A percentile compares a stretch with the other conserved stretches of the same genome.
These are phyloP conservation scores for Limnephilus auricula DNA, from an alignment of 2,888 invertebrate genomes.

Conservation along the genomic window DNA sequence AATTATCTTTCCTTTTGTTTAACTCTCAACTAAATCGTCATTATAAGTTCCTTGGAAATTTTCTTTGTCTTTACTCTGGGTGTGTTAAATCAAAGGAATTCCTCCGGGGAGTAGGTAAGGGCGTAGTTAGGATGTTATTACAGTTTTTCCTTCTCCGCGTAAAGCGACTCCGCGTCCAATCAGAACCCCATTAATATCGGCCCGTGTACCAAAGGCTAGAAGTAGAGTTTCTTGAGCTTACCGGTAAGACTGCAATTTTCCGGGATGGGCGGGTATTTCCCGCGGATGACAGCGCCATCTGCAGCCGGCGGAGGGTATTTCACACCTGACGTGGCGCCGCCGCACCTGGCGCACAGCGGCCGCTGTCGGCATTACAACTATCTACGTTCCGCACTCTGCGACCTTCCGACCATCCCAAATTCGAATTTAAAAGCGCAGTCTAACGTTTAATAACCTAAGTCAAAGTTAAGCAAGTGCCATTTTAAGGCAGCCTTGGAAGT, in stretches of 20 bases:
- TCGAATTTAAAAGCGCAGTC: constrained; percentile 9
- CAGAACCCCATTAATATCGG: background rate
- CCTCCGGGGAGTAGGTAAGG: background rate
- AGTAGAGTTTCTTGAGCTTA: background rate
- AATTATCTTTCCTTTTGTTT: too few species aligned
- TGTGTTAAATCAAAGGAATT: background rate
- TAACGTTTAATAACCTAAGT: constrained; percentile 2
- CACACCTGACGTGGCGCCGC: constrained; percentile 20
- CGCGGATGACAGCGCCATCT: constrained; percentile 2
- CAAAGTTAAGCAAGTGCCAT: background rate
- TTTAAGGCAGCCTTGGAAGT: too few species aligned
- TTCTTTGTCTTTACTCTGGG: too few species aligned
- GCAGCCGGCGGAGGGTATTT: constrained; percentile 4
- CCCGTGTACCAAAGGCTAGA: background rate
- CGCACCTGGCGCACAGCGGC: constrained; percentile 13
- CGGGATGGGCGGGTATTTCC: background rate
- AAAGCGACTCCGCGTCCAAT: background rate
- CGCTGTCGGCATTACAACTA: background rate
- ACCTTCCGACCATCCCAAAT: constrained; percentile 27
- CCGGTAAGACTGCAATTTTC: constrained; percentile 8
- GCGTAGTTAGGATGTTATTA: background rate
- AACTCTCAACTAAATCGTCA: too few species aligned
- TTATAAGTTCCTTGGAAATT: too few species aligned
- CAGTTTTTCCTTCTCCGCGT: background rate
- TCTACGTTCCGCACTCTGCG: constrained; percentile 18